Percentiles rank a stretch among this genome's conserved stretches.
phyloP scores from a whole-genome alignment of 2,888 invertebrate genomes.

The Chrysolina haemoptera region DNA sequence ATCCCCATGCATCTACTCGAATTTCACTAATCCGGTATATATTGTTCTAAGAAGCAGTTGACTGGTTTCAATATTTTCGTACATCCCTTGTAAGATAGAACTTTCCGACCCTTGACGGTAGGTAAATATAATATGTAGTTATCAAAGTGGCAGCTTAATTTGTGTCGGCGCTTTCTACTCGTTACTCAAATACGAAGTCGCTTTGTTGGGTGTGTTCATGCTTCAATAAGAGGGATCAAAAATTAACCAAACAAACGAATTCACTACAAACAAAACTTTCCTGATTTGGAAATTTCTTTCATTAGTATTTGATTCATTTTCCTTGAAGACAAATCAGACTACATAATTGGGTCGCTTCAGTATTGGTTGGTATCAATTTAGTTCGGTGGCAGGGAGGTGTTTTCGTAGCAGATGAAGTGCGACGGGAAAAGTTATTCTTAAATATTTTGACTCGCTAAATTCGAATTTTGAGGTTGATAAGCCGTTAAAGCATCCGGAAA shows the following conservation, averaged over 20 bases:
- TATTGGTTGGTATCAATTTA: too few relatives aligned
- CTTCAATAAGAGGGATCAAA: slow-evolving; percentile 19
- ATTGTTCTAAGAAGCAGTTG: too few relatives aligned
- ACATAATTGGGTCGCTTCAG: neutral
- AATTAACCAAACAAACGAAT: slow-evolving; percentile 27
- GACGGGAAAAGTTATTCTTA: too few relatives aligned
- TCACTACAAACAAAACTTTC: slow-evolving; percentile 22
- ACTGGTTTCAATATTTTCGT: neutral
- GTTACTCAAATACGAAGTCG: slow-evolving; percentile 31
- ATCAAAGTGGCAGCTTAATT: slow-evolving; percentile 49
- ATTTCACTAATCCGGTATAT: too few relatives aligned
- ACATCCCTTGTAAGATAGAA: slow-evolving; percentile 1
- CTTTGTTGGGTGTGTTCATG: slow-evolving; percentile 18
- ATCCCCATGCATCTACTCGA: too few relatives aligned
- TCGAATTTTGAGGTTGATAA: too few relatives aligned
- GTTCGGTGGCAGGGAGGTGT: too few relatives aligned
- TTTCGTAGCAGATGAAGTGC: too few relatives aligned
- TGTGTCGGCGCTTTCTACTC: slow-evolving; percentile 30
- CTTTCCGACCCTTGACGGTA: slow-evolving; percentile 7
- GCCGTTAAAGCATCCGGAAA: too few relatives aligned
- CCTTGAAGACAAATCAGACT: neutral
- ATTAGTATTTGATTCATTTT: neutral
- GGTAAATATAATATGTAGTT: slow-evolving; percentile 46
- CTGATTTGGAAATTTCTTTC: slow-evolving; percentile 25
- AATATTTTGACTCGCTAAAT: too few relatives aligned